Conservation (phyloP, 2,113 vertebrate species). For the Colius striatus region DNA sequence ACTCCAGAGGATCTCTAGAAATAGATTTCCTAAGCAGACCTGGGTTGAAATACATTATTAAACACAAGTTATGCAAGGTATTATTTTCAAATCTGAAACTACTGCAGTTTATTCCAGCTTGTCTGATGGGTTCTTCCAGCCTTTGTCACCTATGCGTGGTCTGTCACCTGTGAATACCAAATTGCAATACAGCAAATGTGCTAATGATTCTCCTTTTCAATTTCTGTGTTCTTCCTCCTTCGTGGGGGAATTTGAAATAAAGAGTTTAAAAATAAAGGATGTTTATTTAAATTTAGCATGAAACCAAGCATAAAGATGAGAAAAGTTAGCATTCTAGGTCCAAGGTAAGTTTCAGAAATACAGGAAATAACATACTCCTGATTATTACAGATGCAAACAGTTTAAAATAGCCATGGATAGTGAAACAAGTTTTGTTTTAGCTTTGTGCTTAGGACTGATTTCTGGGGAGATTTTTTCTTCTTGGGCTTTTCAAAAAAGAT, state of each 20-base stretch:
- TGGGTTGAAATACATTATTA: background rate
- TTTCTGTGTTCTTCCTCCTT: background rate
- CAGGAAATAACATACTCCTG: background rate
- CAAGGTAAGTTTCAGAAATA: background rate
- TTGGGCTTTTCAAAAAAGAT: background rate
- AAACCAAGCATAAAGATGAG: background rate
- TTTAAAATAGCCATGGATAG: background rate
- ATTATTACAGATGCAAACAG: background rate
- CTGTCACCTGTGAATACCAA: background rate
- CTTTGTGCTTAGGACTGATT: background rate
- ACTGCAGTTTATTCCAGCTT: background rate
- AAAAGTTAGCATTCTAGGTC: background rate
- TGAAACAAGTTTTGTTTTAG: background rate
- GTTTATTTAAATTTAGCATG: background rate
- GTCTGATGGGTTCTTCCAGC: background rate
- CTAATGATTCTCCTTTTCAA: background rate
- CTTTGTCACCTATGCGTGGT: background rate
- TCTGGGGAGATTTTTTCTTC: background rate
- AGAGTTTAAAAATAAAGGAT: background rate
- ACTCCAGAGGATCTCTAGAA: background rate
- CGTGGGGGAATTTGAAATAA: background rate
- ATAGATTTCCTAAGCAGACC: background rate
- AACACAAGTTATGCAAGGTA: background rate
- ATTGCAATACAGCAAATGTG: background rate
- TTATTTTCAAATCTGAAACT: background rate